A percentile compares a stretch with the other conserved stretches of the same genome.
Evolutionary conservation across 2,113 vertebrate species (phyloP).

Genomic region (Machaerirhynchus nigripectus): DNA sequence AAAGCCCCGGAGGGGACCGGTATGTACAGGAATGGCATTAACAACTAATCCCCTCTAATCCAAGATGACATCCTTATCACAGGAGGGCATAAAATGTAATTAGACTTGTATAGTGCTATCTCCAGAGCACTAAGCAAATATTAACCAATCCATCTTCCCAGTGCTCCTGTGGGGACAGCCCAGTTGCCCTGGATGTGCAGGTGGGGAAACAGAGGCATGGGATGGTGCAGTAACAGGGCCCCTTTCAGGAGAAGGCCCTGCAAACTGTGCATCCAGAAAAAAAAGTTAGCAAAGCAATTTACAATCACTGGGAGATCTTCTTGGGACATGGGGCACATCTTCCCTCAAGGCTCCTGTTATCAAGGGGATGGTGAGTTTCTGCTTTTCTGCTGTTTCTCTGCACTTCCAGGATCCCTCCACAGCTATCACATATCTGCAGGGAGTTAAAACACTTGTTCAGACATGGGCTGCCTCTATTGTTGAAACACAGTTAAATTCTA

Average conservation of each 20-base stretch:
- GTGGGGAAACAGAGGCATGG: neutral
- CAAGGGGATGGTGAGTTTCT: neutral
- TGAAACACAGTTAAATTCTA: neutral
- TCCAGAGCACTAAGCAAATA: slow-evolving; percentile 24
- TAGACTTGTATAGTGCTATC: slow-evolving; percentile 47
- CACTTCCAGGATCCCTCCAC: neutral
- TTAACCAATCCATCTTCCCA: slow-evolving; percentile 37
- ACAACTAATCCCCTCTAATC: slow-evolving; percentile 60
- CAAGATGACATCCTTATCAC: slow-evolving; percentile 60
- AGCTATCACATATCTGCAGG: neutral
- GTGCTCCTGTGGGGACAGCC: neutral
- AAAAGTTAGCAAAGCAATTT: neutral
- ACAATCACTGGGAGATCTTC: neutral
- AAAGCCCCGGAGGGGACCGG: slow-evolving; percentile 24
- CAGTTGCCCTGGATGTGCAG: neutral
- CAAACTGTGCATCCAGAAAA: neutral
- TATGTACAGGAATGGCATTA: slow-evolving; percentile 65
- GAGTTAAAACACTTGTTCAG: neutral
- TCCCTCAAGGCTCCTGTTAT: neutral
- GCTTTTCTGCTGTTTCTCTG: neutral
- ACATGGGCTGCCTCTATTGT: neutral
- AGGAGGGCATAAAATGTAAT: slow-evolving; percentile 42
- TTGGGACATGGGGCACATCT: accelerated
- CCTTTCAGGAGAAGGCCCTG: neutral
- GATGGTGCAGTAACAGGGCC: neutral